Percentiles rank a stretch among this genome's conserved stretches.
Evolutionary conservation across 2,888 invertebrate species (phyloP).

Genomic region (Prostheceraeus crozeri): DNA sequence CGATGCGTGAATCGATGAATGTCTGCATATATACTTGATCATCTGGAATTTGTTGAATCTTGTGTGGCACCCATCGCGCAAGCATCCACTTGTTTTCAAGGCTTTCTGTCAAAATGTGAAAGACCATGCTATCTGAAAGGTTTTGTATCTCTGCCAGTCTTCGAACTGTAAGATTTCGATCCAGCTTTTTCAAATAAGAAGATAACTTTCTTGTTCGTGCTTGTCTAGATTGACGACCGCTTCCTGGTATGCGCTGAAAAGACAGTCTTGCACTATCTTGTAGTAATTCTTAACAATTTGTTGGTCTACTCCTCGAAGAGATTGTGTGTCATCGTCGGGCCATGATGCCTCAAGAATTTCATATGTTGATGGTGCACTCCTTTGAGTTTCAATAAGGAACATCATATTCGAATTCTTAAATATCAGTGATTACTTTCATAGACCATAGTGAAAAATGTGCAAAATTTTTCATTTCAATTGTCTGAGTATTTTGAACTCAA

Average conservation of each 20-base stretch:
- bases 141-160: constrained; percentile 14
- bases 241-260: constrained; percentile 24
- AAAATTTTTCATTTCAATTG: too few species aligned
- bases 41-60: constrained; percentile 21
- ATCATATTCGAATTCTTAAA: constrained; percentile 27
- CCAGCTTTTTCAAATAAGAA: constrained; percentile 22
- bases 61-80: constrained; percentile 21
- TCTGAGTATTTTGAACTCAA: too few species aligned
- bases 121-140: constrained; percentile 18
- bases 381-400: constrained; percentile 30
- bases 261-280: too few species aligned
- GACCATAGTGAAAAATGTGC: too few species aligned
- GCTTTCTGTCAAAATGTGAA: constrained; percentile 21
- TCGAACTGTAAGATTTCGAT: constrained; percentile 12
- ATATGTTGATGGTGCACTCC: too few species aligned
- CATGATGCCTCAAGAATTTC: too few species aligned
- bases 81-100: constrained; percentile 16
- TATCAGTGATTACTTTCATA: too few species aligned
- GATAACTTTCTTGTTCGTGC: constrained; percentile 28
- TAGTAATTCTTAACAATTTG: constrained; percentile 26
- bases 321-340: too few species aligned
- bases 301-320: constrained; percentile 11
- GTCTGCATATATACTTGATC: constrained; percentile 21
- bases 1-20: constrained; percentile 10
- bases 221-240: constrained; percentile 17